Evolutionary conservation across 2,888 invertebrate species (phyloP), one percentile per base, ranked within the genome.

Genomic region (Luffia ferchaultella): DNA sequence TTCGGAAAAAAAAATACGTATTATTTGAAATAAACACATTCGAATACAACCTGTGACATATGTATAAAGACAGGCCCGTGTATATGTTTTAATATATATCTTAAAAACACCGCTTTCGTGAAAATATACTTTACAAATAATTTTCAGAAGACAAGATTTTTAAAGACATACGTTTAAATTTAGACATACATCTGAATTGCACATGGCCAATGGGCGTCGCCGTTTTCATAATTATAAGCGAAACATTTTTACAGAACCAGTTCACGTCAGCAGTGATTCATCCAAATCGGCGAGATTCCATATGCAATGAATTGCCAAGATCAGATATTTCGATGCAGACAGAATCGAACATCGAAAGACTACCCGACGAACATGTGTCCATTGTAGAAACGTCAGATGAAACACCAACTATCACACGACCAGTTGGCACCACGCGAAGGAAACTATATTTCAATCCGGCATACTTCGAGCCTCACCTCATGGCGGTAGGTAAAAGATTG

Each of bases 391-490:
- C 93, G 2, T 86, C 90, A 55, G 91, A 92, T 54, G 90, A 91
- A 48, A 79, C 88, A 53, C 85, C 89, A 57, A 91, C 92, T 57
- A 82, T 77, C 48, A 79, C 90, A 9, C 80, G 88, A 59, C 87
- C 89, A 12, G 87, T 89, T 54, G 92, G 92, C 12, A 89, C 88
- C 19, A 89, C 90, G 1, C 84, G 94, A 50, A 86, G 91, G 57
- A 94, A 95, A 64, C 80, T 95, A 1, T 95, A 94, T 67, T 95
- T 95, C 64, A 95, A 95, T 70, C 95, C 95, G 0, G 95, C 95
- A 5, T 96, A 95, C 68, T 95, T 96, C 64, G 96, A 96, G 68
- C 92, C 93, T 19, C 93, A 95, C 58, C 70, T 95, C 46, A 85
- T 96, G 68, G 84, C 91, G 80, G 94, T 94, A 82, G 86, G 87